Conservation (phyloP, 1,140 invertebrate genomes). For the Triops longicaudatus region DNA sequence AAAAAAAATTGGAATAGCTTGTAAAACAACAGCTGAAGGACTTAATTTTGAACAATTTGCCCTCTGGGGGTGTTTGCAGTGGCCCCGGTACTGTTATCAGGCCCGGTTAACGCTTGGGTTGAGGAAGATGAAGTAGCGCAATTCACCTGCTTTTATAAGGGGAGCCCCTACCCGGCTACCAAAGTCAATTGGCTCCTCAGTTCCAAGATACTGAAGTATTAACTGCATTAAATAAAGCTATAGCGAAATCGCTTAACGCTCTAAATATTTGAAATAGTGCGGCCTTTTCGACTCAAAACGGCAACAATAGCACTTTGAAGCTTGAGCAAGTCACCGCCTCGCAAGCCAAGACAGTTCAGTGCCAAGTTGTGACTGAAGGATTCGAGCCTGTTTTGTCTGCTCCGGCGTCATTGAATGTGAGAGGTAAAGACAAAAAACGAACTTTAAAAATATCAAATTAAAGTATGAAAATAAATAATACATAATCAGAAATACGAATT, state of each 20-base stretch:
- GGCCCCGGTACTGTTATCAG: slow-evolving; percentile 23
- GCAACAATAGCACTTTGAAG: slow-evolving; percentile 50
- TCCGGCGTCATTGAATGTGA: slow-evolving; percentile 50
- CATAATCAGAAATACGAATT: slow-evolving; percentile 20
- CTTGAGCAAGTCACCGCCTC: slow-evolving; percentile 49
- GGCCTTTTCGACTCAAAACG: slow-evolving; percentile 26
- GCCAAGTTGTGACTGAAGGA: slow-evolving; percentile 56
- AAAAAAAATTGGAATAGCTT: not conserved
- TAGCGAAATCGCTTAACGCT: too few species aligned
- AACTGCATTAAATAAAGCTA: not conserved
- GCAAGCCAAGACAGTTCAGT: slow-evolving; percentile 58
- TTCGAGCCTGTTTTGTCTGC: slow-evolving; percentile 51
- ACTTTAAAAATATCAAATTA: slow-evolving; percentile 4
- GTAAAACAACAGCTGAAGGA: not conserved
- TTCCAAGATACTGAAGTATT: slow-evolving; percentile 23
- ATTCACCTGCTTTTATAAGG: slow-evolving; percentile 55
- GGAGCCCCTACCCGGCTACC: slow-evolving; percentile 52
- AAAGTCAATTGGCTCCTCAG: slow-evolving; percentile 55
- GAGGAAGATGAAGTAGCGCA: slow-evolving; percentile 57
- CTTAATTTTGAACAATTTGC: slow-evolving; percentile 42
- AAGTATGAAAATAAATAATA: not conserved
- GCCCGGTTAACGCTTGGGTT: slow-evolving; percentile 48
- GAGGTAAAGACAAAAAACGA: slow-evolving; percentile 44
- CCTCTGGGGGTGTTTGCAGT: slow-evolving; percentile 42
- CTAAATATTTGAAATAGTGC: not conserved